Percentiles rank a stretch among this genome's conserved stretches.
Conservation (phyloP, 2,888 invertebrate species). For the Perizoma affinitatum region DNA sequence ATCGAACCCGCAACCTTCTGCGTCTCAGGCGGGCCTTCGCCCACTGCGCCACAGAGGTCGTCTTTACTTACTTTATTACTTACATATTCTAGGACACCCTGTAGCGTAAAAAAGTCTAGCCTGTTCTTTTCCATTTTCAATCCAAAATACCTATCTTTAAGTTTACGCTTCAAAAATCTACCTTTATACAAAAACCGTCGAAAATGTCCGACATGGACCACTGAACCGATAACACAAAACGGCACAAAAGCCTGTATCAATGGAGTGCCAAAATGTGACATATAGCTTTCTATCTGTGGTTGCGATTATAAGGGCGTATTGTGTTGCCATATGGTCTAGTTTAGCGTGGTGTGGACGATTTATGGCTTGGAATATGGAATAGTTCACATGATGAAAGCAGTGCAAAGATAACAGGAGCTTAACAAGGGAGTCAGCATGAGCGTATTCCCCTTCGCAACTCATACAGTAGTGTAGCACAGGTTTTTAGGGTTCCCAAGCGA, state of each 20-base stretch:
- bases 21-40: too few species aligned
- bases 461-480: too few species aligned
- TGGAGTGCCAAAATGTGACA: constrained; percentile 35
- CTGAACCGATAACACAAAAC: constrained; percentile 48
- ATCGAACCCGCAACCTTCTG: too few species aligned
- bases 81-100: too few species aligned
- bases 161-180: constrained; percentile 41
- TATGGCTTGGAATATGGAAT: constrained; percentile 22
- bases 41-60: too few species aligned
- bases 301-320: constrained; percentile 29
- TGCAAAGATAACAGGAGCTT: constrained; percentile 32
- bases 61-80: too few species aligned
- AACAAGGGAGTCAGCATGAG: constrained; percentile 7
- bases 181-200: constrained; percentile 41
- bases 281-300: constrained; percentile 19
- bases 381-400: constrained; percentile 30
- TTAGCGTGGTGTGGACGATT: constrained; percentile 14
- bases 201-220: constrained; percentile 45
- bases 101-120: neutral
- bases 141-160: constrained; percentile 37
- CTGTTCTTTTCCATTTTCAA: constrained; percentile 22
- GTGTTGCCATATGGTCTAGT: constrained; percentile 21
- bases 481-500: too few species aligned
- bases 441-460: too few species aligned
- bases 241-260: constrained; percentile 36